Base-by-base conservation (phyloP, 2,888 invertebrate species). In the Candidula unifasciata region DNA sequence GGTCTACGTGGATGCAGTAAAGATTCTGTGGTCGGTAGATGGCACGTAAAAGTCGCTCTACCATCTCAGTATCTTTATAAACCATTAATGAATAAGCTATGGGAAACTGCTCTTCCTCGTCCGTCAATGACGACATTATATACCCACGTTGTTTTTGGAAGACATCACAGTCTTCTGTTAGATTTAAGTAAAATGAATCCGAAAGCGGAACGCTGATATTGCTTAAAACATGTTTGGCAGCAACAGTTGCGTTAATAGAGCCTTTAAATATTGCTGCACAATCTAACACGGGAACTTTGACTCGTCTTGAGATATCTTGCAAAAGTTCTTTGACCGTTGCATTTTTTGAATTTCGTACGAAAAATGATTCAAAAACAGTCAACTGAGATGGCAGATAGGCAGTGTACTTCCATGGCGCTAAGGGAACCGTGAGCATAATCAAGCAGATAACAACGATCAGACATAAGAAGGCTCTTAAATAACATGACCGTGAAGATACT, bases 1-100 rank as follows among this genome's bases (percentile, higher is more conserved):
- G 18, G 37, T 83, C 83, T 24, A 83, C 79, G 21, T 83, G 83
- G 60, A 83, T 79, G 44, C 83, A 83, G 44, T 83, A 83, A 35
- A 60, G 60, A 60, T 83, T 83, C 79, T 83, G 83, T 24, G 83
- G 83, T 30, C 83, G 33, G 35, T 83, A 83, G 1, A 83, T 77
- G 18, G 71, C 71, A 24, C 83, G 83, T 1, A 83, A 54, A 2
- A 83, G 60, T 27, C 83, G 24, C n/a, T 83, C 83, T 2, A n/a
- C n/a, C n/a, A n/a, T n/a, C n/a, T n/a, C n/a, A n/a, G n/a, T n/a
- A n/a, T n/a, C n/a, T n/a, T n/a, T 54, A 37, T 66, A 71, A 60
- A 79, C 71, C 37, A 83, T 3, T 0, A 83, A 71, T 27, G 83
- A 83, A 37, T 68, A 83, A 1, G 83, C 83, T n/a, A 83, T 83